Evolutionary conservation across 2,113 vertebrate species (phyloP).

Genomic region (Ictidomys tridecemlineatus): DNA sequence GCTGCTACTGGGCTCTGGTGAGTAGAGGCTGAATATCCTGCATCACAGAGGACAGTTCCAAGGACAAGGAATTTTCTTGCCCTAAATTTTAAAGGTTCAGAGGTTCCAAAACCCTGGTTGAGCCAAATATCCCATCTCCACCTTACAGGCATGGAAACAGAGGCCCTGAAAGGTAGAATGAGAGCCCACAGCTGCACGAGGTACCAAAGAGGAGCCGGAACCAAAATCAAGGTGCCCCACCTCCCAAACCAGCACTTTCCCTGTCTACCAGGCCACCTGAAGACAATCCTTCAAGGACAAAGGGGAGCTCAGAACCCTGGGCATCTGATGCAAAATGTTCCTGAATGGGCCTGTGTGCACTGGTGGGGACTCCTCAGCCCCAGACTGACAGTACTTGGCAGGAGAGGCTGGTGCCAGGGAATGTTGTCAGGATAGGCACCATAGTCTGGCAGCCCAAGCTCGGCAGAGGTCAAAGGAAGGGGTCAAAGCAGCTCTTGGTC

Average conservation of each 20-base stretch:
- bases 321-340: neutral
- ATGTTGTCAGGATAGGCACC: accelerated
- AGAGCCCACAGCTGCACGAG: accelerated
- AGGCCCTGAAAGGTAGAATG: no score
- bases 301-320: neutral
- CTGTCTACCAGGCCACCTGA: neutral
- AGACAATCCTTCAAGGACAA: neutral
- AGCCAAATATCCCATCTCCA: neutral
- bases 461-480: neutral
- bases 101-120: neutral
- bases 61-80: no score
- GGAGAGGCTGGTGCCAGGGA: no score
- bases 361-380: neutral
- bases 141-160: neutral
- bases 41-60: neutral
- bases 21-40: neutral
- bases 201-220: neutral
- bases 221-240: neutral
- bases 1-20: neutral
- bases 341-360: neutral
- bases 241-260: neutral
- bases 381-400: neutral
- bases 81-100: neutral
- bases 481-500: no score
- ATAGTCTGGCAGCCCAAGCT: neutral